These are phyloP conservation scores for Bembecia ichneumoniformis DNA, from an alignment of 2,888 invertebrate species.

Conservation along the genomic window DNA sequence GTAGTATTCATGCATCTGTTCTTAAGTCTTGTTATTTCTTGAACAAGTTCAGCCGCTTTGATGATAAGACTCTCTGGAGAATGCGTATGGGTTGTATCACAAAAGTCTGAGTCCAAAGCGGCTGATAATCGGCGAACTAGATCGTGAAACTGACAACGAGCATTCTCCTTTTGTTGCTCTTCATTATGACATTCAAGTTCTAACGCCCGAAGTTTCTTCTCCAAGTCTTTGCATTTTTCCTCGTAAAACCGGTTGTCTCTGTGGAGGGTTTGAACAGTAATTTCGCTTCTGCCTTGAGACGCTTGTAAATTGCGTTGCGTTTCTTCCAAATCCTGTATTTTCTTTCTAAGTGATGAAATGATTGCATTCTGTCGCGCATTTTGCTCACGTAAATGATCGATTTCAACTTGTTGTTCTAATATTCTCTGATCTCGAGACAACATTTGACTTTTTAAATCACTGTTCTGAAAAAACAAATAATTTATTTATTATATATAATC, in stretches of 20 bases:
- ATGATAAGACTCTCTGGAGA: conserved; percentile 81
- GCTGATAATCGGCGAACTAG: conserved; percentile 79
- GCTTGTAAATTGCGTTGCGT: conserved; percentile 79
- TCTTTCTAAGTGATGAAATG: conserved; percentile 83
- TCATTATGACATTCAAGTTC: conserved; percentile 81
- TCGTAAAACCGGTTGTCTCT: conserved; percentile 81
- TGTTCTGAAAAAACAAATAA: conserved; percentile 62
- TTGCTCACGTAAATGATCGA: conserved; percentile 84
- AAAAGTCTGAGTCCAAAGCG: conserved; percentile 80
- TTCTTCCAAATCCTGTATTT: conserved; percentile 84
- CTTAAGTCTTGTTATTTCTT: conserved; percentile 78
- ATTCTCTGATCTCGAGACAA: conserved; percentile 80
- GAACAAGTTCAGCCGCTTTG: conserved; percentile 83
- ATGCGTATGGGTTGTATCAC: conserved; percentile 75
- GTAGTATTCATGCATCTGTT: conserved; percentile 73
- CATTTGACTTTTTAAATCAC: conserved; percentile 79
- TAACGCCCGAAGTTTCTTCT: conserved; percentile 79
- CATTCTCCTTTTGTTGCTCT: conserved; percentile 82
- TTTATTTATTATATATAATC: neutral
- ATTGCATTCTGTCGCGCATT: conserved; percentile 86
- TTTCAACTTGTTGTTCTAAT: conserved; percentile 84
- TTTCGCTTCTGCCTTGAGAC: conserved; percentile 76
- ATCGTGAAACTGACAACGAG: conserved; percentile 78
- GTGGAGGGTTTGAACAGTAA: conserved; percentile 80
- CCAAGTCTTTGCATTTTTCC: conserved; percentile 82